Evolutionary conservation across 1,140 invertebrate species (phyloP).

Genomic region (Bombus breviceps): DNA sequence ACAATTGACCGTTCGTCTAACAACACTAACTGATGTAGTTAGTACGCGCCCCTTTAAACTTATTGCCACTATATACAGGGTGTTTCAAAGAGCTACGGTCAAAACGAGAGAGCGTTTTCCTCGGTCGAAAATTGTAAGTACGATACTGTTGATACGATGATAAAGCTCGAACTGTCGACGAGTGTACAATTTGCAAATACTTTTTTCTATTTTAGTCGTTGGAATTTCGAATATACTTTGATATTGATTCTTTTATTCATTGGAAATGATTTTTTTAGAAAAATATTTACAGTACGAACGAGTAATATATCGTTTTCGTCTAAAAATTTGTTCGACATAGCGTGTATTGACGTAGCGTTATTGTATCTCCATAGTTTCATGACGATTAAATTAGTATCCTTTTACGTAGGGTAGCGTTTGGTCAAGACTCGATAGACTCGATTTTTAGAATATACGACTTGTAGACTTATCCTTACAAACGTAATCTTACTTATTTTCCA

Average conservation of each 20-base stretch:
- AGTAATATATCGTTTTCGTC: neutral
- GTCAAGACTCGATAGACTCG: neutral
- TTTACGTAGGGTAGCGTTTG: constrained; percentile 16
- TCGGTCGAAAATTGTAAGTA: constrained; percentile 58
- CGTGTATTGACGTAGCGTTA: constrained; percentile 10
- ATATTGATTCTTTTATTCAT: neutral
- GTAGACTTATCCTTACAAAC: constrained; percentile 24
- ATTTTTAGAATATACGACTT: neutral
- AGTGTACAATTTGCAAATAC: neutral
- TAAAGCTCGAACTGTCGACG: constrained; percentile 26
- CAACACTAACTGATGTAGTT: constrained; percentile 77
- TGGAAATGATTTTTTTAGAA: neutral
- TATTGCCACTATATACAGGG: constrained; percentile 54
- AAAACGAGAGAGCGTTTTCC: constrained; percentile 54
- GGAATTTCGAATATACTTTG: neutral
- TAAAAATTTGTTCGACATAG: constrained; percentile 9
- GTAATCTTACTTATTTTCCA: constrained; percentile 40
- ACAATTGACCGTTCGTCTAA: constrained; percentile 77
- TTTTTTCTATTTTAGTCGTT: constrained; percentile 8
- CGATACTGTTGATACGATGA: constrained; percentile 35
- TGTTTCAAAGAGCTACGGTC: constrained; percentile 64
- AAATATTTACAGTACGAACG: neutral
- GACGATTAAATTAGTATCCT: constrained; percentile 5
- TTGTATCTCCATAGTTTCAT: neutral
- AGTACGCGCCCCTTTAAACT: constrained; percentile 68